A percentile compares a stretch with the other conserved stretches of the same genome.
Conservation (phyloP, 2,888 invertebrate species). For the Sminthurinus aureus region DNA sequence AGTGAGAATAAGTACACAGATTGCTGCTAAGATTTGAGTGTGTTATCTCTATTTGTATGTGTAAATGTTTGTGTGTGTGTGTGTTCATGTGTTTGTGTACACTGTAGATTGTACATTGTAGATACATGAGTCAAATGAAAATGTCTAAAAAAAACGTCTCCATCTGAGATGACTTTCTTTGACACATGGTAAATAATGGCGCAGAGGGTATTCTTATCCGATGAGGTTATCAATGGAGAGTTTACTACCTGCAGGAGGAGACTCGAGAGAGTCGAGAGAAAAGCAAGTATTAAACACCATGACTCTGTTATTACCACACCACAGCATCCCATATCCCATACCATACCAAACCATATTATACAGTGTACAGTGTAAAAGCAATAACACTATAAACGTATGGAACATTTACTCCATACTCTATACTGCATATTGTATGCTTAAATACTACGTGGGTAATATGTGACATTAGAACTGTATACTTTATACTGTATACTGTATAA, state of each 20-base stretch:
- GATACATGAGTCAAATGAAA: background rate
- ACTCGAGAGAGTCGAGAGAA: background rate
- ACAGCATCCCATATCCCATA: background rate
- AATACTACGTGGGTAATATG: too few relatives aligned
- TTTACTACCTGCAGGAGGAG: slow-evolving; percentile 36
- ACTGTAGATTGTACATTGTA: background rate
- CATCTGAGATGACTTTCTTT: slow-evolving; percentile 37
- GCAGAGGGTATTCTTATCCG: slow-evolving; percentile 43
- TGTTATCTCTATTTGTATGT: too few relatives aligned
- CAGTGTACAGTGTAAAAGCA: background rate
- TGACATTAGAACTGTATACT: too few relatives aligned
- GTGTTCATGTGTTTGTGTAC: too few relatives aligned
- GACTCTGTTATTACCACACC: background rate
- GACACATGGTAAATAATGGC: slow-evolving; percentile 41
- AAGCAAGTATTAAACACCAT: background rate
- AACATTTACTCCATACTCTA: too few relatives aligned
- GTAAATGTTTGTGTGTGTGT: too few relatives aligned
- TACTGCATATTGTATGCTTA: too few relatives aligned
- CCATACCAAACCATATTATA: background rate
- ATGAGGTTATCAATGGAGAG: slow-evolving; percentile 43
- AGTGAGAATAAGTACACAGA: too few relatives aligned
- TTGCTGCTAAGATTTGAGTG: too few relatives aligned
- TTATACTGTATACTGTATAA: too few relatives aligned
- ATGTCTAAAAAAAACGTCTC: background rate
- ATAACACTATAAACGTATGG: too few relatives aligned